Evolutionary conservation across 2,113 vertebrate genomes (phyloP).

Genomic region (Tenebrosternarchus preto): DNA sequence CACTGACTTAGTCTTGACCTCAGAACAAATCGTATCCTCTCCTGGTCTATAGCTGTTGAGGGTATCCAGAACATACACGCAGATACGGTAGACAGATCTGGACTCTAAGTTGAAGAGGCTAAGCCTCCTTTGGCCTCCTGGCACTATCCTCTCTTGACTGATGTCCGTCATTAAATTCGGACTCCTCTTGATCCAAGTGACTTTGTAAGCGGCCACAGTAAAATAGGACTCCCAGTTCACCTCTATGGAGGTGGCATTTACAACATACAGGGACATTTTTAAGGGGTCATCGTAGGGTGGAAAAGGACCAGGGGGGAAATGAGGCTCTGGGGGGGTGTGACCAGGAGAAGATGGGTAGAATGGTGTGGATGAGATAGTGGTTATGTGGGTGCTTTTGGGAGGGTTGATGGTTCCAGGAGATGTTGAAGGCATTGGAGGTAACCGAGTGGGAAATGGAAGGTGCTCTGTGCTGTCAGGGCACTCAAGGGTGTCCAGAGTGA

Average conservation of each 20-base stretch:
- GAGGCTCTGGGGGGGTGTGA: conserved; percentile 66
- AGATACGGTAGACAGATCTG: conserved; percentile 90
- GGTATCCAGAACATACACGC: conserved; percentile 89
- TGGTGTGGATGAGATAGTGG: conserved; percentile 61
- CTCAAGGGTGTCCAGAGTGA: conserved; percentile 89
- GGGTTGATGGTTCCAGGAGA: conserved; percentile 57
- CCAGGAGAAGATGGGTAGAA: conserved; percentile 64
- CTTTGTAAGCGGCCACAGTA: conserved; percentile 88
- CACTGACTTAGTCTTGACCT: conserved; percentile 82
- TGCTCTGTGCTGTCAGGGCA: conserved; percentile 79
- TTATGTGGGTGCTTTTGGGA: conserved; percentile 56
- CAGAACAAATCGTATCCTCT: conserved; percentile 86
- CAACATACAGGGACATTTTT: conserved; percentile 86
- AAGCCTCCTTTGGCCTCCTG: conserved; percentile 82
- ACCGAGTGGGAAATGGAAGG: conserved; percentile 68
- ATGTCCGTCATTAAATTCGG: conserved; percentile 90
- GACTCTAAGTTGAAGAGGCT: conserved; percentile 86
- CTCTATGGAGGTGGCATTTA: conserved; percentile 88
- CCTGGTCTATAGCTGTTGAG: conserved; percentile 86
- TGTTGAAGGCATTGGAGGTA: conserved; percentile 64
- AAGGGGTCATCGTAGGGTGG: conserved; percentile 84
- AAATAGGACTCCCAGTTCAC: conserved; percentile 92
- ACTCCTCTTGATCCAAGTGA: conserved; percentile 96
- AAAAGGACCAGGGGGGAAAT: conserved; percentile 75
- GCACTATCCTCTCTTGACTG: conserved; percentile 87